Conservation (phyloP, 2,113 vertebrate genomes). For the Sitta europaea region DNA sequence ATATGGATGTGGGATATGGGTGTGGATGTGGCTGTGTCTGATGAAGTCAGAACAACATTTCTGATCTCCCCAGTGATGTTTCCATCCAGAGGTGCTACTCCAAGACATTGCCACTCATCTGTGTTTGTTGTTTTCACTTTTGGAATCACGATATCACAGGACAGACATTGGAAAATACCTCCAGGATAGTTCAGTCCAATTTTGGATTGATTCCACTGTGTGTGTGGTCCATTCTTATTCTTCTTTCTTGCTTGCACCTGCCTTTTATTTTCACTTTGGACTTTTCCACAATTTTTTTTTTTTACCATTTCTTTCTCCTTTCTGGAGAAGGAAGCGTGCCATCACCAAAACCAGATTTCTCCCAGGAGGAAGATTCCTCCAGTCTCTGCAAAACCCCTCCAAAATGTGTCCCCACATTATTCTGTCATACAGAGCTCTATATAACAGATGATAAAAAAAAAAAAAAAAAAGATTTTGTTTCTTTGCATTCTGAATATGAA, state of each 20-base stretch:
- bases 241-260: neutral
- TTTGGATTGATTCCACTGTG: too few species aligned
- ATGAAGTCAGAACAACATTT: neutral
- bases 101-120: neutral
- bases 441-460: neutral
- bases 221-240: neutral
- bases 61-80: rapidly evolving
- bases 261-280: neutral
- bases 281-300: neutral
- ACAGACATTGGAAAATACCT: neutral
- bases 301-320: neutral
- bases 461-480: neutral
- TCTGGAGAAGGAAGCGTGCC: neutral
- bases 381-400: neutral
- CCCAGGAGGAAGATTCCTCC: neutral
- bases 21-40: rapidly evolving
- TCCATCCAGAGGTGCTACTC: neutral
- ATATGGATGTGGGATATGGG: rapidly evolving
- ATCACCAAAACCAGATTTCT: neutral
- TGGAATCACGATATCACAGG: rapidly evolving
- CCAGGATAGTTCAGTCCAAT: neutral
- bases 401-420: neutral
- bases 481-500: neutral
- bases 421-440: neutral
- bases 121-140: neutral